phyloP scores from a whole-genome alignment of 1,140 invertebrate genomes.

The Sycophila sp. region DNA sequence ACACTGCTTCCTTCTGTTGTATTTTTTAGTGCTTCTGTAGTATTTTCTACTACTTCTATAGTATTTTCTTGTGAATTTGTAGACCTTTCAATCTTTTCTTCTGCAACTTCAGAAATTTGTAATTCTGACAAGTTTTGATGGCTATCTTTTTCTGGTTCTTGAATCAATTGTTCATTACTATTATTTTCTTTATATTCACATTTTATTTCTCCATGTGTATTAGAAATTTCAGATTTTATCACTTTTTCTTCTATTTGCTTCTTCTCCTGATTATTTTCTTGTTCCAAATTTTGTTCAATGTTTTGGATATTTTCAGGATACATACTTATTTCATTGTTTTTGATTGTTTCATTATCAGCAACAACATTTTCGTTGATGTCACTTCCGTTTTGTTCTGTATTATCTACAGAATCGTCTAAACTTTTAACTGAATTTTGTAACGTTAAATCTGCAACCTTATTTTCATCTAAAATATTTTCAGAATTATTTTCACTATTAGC shows the following conservation, averaged over 20 bases:
- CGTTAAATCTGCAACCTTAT: no score
- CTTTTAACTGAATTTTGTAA: no score
- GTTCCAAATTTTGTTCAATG: not conserved
- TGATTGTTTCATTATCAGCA: not conserved
- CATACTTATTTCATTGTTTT: not conserved
- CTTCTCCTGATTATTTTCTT: not conserved
- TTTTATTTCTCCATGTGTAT: not conserved
- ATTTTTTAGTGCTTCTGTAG: no score
- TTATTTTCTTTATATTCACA: not conserved
- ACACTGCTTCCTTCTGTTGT: no score
- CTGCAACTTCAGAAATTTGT: not conserved
- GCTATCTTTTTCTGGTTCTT: not conserved
- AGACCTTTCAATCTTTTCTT: not conserved
- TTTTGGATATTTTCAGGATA: slow-evolving; percentile 3
- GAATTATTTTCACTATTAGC: not conserved
- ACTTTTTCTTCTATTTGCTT: not conserved
- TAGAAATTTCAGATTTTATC: not conserved
- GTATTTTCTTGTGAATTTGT: no score
- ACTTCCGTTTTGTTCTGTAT: slow-evolving; percentile 1
- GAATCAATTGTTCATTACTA: not conserved
- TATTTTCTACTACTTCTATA: no score
- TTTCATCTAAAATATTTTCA: slow-evolving; percentile 16
- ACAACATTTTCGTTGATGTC: not conserved
- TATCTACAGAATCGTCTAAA: not conserved
- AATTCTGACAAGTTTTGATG: not conserved